phyloP scores from a whole-genome alignment of 2,888 invertebrate species.

The Pammene fasciana region DNA sequence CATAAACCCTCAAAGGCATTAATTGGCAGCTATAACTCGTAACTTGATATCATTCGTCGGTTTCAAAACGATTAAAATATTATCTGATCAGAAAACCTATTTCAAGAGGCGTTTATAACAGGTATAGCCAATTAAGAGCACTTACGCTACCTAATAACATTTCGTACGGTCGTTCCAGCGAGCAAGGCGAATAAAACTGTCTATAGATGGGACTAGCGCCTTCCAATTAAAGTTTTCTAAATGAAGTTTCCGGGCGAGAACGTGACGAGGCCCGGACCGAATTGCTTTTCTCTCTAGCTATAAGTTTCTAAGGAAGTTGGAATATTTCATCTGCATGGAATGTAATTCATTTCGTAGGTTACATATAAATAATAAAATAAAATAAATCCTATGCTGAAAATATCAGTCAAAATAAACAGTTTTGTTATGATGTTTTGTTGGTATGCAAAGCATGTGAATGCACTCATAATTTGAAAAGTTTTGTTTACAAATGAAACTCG shows the following conservation, averaged over 20 bases:
- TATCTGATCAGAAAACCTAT: conserved; percentile 7
- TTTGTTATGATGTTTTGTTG: neutral
- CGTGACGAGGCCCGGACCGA: conserved; percentile 50
- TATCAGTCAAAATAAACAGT: neutral
- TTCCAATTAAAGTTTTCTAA: conserved; percentile 73
- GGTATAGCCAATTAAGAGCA: conserved; percentile 27
- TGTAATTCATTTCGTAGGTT: neutral
- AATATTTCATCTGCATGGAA: conserved; percentile 16
- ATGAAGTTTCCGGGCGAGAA: conserved; percentile 57
- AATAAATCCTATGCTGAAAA: neutral
- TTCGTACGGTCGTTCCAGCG: conserved; percentile 24
- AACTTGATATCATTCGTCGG: neutral
- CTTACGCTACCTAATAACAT: conserved; percentile 35
- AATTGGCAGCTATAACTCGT: neutral
- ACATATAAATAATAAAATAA: neutral
- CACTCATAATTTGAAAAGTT: conserved; percentile 27
- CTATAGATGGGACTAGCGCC: conserved; percentile 50
- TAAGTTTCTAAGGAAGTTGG: conserved; percentile 6
- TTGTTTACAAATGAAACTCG: conserved; percentile 16
- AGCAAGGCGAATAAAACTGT: conserved; percentile 35
- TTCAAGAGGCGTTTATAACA: conserved; percentile 19
- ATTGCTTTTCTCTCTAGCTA: conserved; percentile 31
- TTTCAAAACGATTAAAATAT: conserved; percentile 1
- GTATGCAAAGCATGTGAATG: neutral
- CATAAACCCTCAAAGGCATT: neutral